Base-by-base conservation (phyloP, 2,888 invertebrate species). In the Napeogenes inachia region DNA sequence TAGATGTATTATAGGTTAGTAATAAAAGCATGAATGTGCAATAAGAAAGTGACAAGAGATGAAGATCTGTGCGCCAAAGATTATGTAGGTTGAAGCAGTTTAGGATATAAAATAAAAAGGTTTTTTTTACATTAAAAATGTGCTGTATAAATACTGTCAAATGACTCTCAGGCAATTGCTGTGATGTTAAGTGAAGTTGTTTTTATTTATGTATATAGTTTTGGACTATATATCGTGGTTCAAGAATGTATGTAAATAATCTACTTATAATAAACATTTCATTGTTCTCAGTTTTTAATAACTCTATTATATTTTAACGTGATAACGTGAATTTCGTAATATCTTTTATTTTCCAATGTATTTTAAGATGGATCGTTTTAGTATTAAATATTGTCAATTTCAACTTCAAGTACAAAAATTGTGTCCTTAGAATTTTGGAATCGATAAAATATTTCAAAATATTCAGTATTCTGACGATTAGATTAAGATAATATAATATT, bases 41-140 rank as follows among this genome's bases (percentile, higher is more conserved):
- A 82, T 80, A 79, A 74, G 60, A 75, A 74, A 71, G 76, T 80
- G 80, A 83, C 80, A 82, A 77, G 71, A 72, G 62, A 60, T 74
- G 78, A 84, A 84, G 88, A 89, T 89, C 89, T 89, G 89, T 77
- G 83, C 85, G 85, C 89, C 89, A 89, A 89, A 89, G 89, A 89
- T 86, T 87, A 75, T 72, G 72, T 69, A 68, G 73, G 67, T 67
- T 54, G 54, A 54, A 54, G 38, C 38, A 35, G 54, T 21, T 54
- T 38, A 13, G 5, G 13, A 33, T 10, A 54, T 10, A 54, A 54
- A 33, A 54, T 54, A 53, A 30, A 13, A 46, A n/a, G 38, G 42
- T 62, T 64, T 59, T 57, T 56, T 60, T 60, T 57, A 66, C 61
- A 62, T 67, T 62, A 42, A 62, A 61, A 64, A 64, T 61, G 62